Conservation (phyloP, 2,888 invertebrate species). For the Macaria liturata region DNA sequence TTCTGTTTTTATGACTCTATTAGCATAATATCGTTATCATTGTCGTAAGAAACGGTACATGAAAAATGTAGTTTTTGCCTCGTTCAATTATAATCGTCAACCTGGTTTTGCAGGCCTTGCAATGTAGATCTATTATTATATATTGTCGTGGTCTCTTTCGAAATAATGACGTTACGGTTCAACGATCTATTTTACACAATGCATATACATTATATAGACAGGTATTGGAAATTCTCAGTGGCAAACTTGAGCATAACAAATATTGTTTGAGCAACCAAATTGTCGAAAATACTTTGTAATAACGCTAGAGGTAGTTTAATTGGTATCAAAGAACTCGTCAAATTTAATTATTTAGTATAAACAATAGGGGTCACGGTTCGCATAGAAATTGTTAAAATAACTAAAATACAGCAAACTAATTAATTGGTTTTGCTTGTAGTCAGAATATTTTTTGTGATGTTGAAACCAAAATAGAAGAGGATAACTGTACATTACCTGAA, state of each 20-base stretch:
- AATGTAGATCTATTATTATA: slow-evolving; percentile 50
- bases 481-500: too few relatives aligned
- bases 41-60: slow-evolving; percentile 14
- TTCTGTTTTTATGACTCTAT: background rate
- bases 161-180: slow-evolving; percentile 58
- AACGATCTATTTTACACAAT: slow-evolving; percentile 62
- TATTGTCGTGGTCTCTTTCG: slow-evolving; percentile 52
- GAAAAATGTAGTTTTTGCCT: slow-evolving; percentile 21
- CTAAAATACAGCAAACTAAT: background rate
- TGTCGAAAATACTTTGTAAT: slow-evolving; percentile 14
- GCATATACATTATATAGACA: slow-evolving; percentile 43
- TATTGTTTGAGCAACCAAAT: slow-evolving; percentile 32
- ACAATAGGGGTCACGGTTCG: too few relatives aligned
- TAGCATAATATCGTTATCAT: background rate
- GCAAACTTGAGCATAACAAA: slow-evolving; percentile 46
- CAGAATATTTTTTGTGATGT: too few relatives aligned
- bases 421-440: background rate
- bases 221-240: slow-evolving; percentile 27
- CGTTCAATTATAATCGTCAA: slow-evolving; percentile 36
- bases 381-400: too few relatives aligned
- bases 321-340: too few relatives aligned
- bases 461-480: too few relatives aligned
- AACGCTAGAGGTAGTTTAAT: too few relatives aligned
- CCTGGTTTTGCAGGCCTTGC: slow-evolving; percentile 61
- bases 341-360: too few relatives aligned